Conservation (phyloP, 2,113 vertebrate genomes). For the Amphiprion percula region DNA sequence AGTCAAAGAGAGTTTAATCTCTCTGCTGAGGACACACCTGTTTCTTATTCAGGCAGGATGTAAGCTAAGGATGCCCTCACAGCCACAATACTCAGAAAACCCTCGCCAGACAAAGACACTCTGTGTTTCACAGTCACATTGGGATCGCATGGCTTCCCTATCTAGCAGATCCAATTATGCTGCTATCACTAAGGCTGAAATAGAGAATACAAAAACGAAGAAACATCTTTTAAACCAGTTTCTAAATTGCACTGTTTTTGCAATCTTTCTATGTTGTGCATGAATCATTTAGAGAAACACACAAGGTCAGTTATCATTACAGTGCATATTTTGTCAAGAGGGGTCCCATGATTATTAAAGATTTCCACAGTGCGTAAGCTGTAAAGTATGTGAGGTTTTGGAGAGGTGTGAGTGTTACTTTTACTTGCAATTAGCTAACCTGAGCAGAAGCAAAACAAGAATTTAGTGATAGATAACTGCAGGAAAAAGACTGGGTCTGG, state of each 20-base stretch:
- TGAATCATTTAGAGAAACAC: too few species aligned
- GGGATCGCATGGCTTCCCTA: background rate
- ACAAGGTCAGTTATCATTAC: too few species aligned
- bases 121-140: background rate
- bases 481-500: too few species aligned
- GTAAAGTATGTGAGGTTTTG: too few species aligned
- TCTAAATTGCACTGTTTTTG: background rate
- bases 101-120: constrained; percentile 51
- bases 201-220: background rate
- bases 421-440: too few species aligned
- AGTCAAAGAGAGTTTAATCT: constrained; percentile 62
- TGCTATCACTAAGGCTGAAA: background rate
- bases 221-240: background rate
- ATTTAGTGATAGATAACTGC: too few species aligned
- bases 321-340: too few species aligned
- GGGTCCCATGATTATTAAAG: too few species aligned
- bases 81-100: constrained; percentile 42
- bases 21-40: constrained; percentile 69
- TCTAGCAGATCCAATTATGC: background rate
- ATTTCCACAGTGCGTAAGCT: too few species aligned
- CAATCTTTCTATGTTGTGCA: too few species aligned
- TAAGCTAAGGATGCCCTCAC: constrained; percentile 41
- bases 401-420: too few species aligned
- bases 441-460: too few species aligned
- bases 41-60: constrained; percentile 62